Evolutionary conservation across 64 coral and sea anemone genomes (phyloP), one percentile per base, ranked within the genome.

Genomic region (Porites lutea): DNA sequence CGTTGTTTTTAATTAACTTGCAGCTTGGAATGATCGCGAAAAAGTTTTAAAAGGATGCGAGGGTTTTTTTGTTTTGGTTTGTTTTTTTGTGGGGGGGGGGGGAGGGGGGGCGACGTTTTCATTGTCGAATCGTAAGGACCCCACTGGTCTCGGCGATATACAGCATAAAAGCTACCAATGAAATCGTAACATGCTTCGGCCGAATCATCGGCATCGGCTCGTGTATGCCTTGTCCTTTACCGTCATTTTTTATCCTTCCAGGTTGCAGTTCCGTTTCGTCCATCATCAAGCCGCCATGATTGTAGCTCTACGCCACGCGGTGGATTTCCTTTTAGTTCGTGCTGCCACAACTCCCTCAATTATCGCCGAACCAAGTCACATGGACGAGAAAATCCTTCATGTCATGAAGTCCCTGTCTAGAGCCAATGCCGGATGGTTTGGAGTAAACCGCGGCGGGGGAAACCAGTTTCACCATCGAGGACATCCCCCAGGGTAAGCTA

Each of bases 221-320:
- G 27, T 37, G 27, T 37, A 37, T 37, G 27, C 27, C 27, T 37
- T 37, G 27, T 37, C 27, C 51, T 52, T 87, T 23, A 79, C 45
- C 46, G 10, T 21, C 20, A 2, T 57, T 52, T 50, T 64, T 54
- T 61, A 74, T 20, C 22, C 14, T 52, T 3, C 23, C 59, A 98
- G 97, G 97, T 75, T 98, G 48, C 88, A 87, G 20, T 91, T 96
- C 13, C 94, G 97, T n/a, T 96, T 98, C 91, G 90, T 94, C 23
- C 90, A 96, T 52, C 81, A 78, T 47, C 97, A 98, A 69, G 97
- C 93, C 11, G 94, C 97, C 52, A 90, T 93, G 90, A 82, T 98
- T 37, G 97, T 98, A 5, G 97, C 97, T 2, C 77, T 98, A 52
- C 97, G 97, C 21, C 91, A 93, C 57, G 97, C 94, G 8, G 82